phyloP scores from a whole-genome alignment of 2,888 invertebrate genomes.

The Cephus spinipes region DNA sequence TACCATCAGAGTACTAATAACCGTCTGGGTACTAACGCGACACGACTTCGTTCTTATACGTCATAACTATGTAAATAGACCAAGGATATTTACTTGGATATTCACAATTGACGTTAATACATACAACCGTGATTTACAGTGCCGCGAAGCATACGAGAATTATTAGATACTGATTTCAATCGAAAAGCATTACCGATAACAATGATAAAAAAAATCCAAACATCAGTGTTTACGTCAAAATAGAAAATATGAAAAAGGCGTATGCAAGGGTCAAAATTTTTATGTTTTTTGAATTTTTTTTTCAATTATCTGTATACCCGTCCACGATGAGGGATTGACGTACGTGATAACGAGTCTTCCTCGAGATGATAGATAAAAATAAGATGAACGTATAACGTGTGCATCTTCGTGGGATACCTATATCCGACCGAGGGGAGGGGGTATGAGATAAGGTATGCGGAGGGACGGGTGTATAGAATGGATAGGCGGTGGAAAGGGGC shows the following conservation, averaged over 20 bases:
- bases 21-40: not conserved
- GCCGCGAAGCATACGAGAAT: not conserved
- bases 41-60: not conserved
- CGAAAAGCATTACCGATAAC: no score
- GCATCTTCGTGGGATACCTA: not conserved
- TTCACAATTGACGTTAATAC: not conserved
- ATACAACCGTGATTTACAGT: not conserved
- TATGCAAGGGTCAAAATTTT: no score
- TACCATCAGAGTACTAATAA: not conserved
- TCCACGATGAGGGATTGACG: not conserved
- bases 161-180: no score
- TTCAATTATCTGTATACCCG: no score
- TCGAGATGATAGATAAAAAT: not conserved
- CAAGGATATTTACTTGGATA: not conserved
- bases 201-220: no score
- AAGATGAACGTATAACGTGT: not conserved
- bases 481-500: conserved; percentile 18
- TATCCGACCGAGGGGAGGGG: conserved; percentile 10
- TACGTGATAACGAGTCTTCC: not conserved
- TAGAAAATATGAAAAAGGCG: no score
- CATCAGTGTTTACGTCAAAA: no score
- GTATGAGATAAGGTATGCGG: not conserved
- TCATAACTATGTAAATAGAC: not conserved
- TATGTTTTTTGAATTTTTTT: not conserved
- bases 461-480: not conserved